phyloP scores from a whole-genome alignment of 1,140 invertebrate species.

The Neuroterus valhalla region DNA sequence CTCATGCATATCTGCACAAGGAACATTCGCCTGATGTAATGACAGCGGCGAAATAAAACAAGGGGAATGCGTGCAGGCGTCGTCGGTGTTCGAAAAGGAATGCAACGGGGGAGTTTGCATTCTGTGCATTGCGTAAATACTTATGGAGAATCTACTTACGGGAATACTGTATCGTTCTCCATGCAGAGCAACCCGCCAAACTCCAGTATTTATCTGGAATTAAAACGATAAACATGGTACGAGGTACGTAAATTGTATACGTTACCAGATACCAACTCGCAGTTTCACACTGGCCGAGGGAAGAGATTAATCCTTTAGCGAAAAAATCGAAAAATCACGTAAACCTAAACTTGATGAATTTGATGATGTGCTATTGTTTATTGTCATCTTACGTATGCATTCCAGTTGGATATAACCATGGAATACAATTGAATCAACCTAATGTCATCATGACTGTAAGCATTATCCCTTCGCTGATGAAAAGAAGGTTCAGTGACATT shows the following conservation, averaged over 20 bases:
- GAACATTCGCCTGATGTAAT: not conserved
- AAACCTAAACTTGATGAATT: no score
- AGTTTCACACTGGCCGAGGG: slow-evolving; percentile 1
- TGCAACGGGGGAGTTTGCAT: slow-evolving; percentile 47
- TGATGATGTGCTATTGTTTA: no score
- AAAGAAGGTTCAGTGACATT: no score
- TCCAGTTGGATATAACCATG: no score
- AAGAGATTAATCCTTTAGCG: no score
- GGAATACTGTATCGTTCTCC: slow-evolving; percentile 29
- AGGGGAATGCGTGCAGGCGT: slow-evolving; percentile 27
- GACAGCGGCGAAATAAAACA: slow-evolving; percentile 13
- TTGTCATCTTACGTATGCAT: no score
- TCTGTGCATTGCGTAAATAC: slow-evolving; percentile 41
- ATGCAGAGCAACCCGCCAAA: slow-evolving; percentile 12
- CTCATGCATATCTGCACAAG: not conserved
- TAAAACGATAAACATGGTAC: slow-evolving; percentile 18
- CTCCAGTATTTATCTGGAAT: slow-evolving; percentile 24
- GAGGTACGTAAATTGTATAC: slow-evolving; percentile 24
- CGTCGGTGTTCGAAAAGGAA: slow-evolving; percentile 31
- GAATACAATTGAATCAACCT: no score
- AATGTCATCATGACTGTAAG: no score
- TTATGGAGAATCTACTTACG: slow-evolving; percentile 27
- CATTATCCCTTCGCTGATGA: no score
- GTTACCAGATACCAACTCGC: slow-evolving; percentile 23
- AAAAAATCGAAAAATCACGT: no score